Evolutionary conservation across 1,140 invertebrate species (phyloP).

Genomic region (Rhizoglyphus robini): DNA sequence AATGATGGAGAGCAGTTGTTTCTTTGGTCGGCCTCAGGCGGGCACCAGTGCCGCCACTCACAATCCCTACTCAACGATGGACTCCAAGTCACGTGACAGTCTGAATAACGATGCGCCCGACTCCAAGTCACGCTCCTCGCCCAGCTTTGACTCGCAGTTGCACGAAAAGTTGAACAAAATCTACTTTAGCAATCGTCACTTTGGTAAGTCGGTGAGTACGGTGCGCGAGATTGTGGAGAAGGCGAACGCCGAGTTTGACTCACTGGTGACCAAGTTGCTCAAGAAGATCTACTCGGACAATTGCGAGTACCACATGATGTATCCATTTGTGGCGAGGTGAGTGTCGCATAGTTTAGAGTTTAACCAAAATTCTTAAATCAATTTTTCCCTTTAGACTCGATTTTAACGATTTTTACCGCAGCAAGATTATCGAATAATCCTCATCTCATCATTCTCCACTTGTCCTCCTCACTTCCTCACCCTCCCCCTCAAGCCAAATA

Average conservation of each 20-base stretch:
- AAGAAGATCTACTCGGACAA: slow-evolving; percentile 15
- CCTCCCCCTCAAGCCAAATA: too few relatives aligned
- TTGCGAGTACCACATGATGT: slow-evolving; percentile 16
- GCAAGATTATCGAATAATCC: neutral
- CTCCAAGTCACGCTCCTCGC: neutral
- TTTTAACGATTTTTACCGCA: slow-evolving; percentile 14
- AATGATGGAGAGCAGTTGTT: slow-evolving; percentile 1
- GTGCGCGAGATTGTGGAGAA: neutral
- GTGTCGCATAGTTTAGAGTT: neutral
- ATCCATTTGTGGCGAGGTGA: slow-evolving; percentile 14
- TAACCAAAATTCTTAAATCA: neutral
- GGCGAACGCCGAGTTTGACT: slow-evolving; percentile 11
- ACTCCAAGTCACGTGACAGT: neutral
- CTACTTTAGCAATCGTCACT: neutral
- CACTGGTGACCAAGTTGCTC: neutral
- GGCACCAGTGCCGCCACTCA: neutral
- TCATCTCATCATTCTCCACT: too few relatives aligned
- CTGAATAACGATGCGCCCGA: neutral
- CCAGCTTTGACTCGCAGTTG: neutral
- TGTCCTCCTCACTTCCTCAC: too few relatives aligned
- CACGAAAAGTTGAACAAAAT: neutral
- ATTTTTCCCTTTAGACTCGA: neutral
- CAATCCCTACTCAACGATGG: neutral
- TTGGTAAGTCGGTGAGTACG: neutral
- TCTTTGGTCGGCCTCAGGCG: neutral